These are phyloP conservation scores for Chironomus tentans DNA, from an alignment of 2,888 invertebrate genomes.

Conservation along the genomic window DNA sequence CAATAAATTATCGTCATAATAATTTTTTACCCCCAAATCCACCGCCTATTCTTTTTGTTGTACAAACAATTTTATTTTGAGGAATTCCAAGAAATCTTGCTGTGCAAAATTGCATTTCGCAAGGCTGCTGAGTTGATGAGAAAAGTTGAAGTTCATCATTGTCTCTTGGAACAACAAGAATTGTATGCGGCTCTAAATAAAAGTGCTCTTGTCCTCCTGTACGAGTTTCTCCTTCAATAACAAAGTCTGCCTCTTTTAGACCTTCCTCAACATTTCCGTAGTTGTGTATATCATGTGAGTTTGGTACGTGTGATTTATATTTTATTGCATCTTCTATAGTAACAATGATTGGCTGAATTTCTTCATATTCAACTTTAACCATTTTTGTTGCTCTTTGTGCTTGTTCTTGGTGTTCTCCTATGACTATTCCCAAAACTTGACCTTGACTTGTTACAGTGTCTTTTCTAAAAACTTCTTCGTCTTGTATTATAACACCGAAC, in stretches of 20 bases:
- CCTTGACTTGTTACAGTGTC: slow-evolving; percentile 69
- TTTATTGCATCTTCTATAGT: slow-evolving; percentile 85
- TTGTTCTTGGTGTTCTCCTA: slow-evolving; percentile 64
- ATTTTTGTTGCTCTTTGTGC: slow-evolving; percentile 76
- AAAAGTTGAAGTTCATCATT: slow-evolving; percentile 79
- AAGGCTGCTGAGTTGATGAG: slow-evolving; percentile 75
- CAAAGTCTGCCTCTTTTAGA: slow-evolving; percentile 55
- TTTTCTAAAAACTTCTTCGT: slow-evolving; percentile 76
- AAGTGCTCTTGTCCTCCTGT: slow-evolving; percentile 95
- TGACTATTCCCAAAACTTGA: slow-evolving; percentile 69
- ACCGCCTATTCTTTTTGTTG: slow-evolving; percentile 83
- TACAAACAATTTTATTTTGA: slow-evolving; percentile 61
- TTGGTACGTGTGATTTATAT: slow-evolving; percentile 58
- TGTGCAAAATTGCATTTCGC: slow-evolving; percentile 60
- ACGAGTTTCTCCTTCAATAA: slow-evolving; percentile 65
- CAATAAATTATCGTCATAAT: too few relatives aligned
- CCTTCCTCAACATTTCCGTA: slow-evolving; percentile 60
- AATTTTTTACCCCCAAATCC: slow-evolving; percentile 79
- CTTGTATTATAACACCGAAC: slow-evolving; percentile 47
- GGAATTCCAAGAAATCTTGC: slow-evolving; percentile 63
- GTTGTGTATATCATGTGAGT: slow-evolving; percentile 49
- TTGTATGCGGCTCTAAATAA: slow-evolving; percentile 81
- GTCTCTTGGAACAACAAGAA: slow-evolving; percentile 64
- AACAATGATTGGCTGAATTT: slow-evolving; percentile 66
- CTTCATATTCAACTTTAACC: slow-evolving; percentile 75